These are phyloP conservation scores for Coregonus sp. DNA, from an alignment of 2,797 vertebrate genomes.

Conservation along the genomic window DNA sequence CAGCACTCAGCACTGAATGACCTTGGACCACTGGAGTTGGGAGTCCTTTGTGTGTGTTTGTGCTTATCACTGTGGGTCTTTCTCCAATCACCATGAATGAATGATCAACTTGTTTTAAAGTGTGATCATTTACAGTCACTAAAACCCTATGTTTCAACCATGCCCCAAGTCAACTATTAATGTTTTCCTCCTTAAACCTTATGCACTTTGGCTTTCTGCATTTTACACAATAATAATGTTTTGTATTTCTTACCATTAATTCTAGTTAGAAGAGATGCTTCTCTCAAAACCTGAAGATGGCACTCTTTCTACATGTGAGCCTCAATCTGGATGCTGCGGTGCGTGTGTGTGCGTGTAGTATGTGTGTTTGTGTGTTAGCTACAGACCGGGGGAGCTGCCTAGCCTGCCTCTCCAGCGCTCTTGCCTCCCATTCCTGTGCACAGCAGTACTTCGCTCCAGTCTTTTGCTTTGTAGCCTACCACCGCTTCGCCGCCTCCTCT, in stretches of 20 bases:
- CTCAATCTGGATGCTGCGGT: background rate
- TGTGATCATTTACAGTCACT: background rate
- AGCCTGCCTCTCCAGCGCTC: slow-evolving; percentile 61
- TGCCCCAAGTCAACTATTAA: background rate
- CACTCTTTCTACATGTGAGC: slow-evolving; percentile 51
- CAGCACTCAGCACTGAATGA: background rate
- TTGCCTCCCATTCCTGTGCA: slow-evolving; percentile 56
- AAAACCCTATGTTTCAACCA: background rate
- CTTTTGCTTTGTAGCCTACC: slow-evolving; percentile 20
- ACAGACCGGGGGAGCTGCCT: slow-evolving; percentile 47
- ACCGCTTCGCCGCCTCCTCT: slow-evolving; percentile 15
- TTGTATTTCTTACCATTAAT: background rate
- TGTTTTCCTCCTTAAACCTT: background rate
- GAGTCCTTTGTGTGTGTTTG: background rate
- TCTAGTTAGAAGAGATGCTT: background rate
- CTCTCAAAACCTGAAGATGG: slow-evolving; percentile 60
- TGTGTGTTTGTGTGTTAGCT: slow-evolving; percentile 33
- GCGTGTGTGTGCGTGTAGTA: slow-evolving; percentile 8
- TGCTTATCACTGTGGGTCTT: background rate
- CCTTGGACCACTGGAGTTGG: background rate
- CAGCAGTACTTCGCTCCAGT: slow-evolving; percentile 67
- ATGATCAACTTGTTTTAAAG: background rate
- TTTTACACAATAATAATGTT: background rate
- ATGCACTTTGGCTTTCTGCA: background rate
- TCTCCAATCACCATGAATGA: background rate